A percentile compares a stretch with the other conserved stretches of the same genome.
phyloP scores from a whole-genome alignment of 2,888 invertebrate species.

The Corbicula japonica region DNA sequence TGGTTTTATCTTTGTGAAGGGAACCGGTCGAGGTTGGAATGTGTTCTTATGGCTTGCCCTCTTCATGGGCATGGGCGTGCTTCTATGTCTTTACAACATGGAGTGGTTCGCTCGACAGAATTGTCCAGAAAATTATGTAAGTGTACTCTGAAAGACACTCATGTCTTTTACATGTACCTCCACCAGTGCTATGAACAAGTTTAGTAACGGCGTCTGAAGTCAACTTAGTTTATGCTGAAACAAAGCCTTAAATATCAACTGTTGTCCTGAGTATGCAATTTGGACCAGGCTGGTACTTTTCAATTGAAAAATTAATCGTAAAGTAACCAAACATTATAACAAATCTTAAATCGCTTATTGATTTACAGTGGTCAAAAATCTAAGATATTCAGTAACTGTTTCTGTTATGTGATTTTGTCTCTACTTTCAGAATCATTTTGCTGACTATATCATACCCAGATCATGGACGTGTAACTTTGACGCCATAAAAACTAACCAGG shows the following conservation, averaged over 20 bases:
- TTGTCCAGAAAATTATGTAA: conserved; percentile 88
- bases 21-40: conserved; percentile 88
- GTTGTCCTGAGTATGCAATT: too few species aligned
- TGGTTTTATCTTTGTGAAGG: conserved; percentile 87
- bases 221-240: too few species aligned
- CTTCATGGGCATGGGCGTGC: conserved; percentile 92
- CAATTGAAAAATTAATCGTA: too few species aligned
- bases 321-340: too few species aligned
- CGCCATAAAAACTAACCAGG: conserved; percentile 53
- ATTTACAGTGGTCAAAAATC: too few species aligned
- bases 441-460: conserved; percentile 88
- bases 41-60: conserved; percentile 94
- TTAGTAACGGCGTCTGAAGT: too few species aligned
- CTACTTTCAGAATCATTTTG: conserved; percentile 84
- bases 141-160: conserved; percentile 15
- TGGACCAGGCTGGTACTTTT: too few species aligned
- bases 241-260: too few species aligned
- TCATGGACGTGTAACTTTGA: conserved; percentile 86
- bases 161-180: background rate
- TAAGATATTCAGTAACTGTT: background rate
- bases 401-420: background rate
- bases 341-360: too few species aligned
- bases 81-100: conserved; percentile 93
- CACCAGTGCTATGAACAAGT: too few species aligned
- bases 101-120: conserved; percentile 94